phyloP scores from a whole-genome alignment of 2,888 invertebrate genomes.

The Spisula solida region DNA sequence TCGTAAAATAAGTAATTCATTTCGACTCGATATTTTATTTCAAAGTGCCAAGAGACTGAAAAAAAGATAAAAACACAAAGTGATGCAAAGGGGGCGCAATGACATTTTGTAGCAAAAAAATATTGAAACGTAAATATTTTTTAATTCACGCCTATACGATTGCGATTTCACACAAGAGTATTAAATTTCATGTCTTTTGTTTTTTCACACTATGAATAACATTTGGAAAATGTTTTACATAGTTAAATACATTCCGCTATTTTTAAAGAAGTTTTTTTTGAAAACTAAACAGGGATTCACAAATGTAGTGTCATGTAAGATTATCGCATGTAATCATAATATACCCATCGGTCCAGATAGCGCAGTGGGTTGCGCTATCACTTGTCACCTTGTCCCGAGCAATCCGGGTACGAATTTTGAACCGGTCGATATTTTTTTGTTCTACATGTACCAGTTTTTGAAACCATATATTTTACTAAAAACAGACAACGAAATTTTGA shows the following conservation, averaged over 20 bases:
- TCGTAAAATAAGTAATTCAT: not conserved
- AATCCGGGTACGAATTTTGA: no score
- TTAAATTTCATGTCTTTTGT: not conserved
- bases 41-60: slow-evolving; percentile 6
- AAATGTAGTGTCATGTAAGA: not conserved
- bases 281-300: not conserved
- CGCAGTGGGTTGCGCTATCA: no score
- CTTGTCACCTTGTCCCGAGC: no score
- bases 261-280: not conserved
- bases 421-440: no score
- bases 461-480: no score
- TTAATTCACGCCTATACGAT: not conserved
- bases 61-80: not conserved
- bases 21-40: slow-evolving; percentile 18
- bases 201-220: not conserved
- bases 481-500: no score
- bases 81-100: not conserved
- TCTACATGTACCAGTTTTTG: no score
- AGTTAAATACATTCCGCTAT: not conserved
- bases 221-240: not conserved
- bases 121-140: not conserved
- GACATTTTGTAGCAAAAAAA: not conserved
- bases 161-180: not conserved
- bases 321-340: not conserved
- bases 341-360: no score